Base-by-base conservation (phyloP, 92 coral and sea anemone genomes). In the Umimayanthus kanabou region DNA sequence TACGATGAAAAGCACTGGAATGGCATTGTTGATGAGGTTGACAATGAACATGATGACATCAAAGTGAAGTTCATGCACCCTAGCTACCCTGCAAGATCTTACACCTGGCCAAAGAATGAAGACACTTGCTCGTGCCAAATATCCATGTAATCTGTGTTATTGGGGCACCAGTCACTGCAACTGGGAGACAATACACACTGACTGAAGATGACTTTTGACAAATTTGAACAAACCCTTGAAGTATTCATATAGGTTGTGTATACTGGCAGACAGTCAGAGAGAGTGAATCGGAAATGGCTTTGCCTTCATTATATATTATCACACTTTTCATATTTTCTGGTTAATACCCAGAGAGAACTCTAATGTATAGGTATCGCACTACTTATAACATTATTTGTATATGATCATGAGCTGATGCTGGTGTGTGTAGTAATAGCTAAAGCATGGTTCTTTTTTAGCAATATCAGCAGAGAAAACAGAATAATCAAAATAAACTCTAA, bases 141-240 rank as follows among this genome's bases (percentile, higher is more conserved):
- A 74, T 87, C 78, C 77, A 87, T 87, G 83, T 75, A 37, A 80
- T 28, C 64, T 88, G 84, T 55, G 45, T n/a, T n/a, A 88, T 73
- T 88, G 76, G 78, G 40, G 88, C 84, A 72, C 91, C 88, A 58
- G 69, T 88, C 43, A 82, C 88, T 67, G 79, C 50, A 82, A 88
- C 88, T 50, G 83, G 88, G 49, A 88, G 91, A 88, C 88, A 88
- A 49, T 88, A 88, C 91, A 88, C 77, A 49, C 83, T 88, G 64
- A 70, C 53, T 73, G 91, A 75, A 50, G 39, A 82, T 75, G 88
- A 88, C 88, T n/a, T 74, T 82, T 70, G 65, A 81, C 43, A 61
- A 26, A 57, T 82, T 82, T 42, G 76, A 88, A 89, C 88, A 82
- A 89, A 80, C 33, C 69, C 84, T 89, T 89, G 74, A 72, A 58